Conservation (phyloP, 2,113 vertebrate species). For the Hystrix cristata region DNA sequence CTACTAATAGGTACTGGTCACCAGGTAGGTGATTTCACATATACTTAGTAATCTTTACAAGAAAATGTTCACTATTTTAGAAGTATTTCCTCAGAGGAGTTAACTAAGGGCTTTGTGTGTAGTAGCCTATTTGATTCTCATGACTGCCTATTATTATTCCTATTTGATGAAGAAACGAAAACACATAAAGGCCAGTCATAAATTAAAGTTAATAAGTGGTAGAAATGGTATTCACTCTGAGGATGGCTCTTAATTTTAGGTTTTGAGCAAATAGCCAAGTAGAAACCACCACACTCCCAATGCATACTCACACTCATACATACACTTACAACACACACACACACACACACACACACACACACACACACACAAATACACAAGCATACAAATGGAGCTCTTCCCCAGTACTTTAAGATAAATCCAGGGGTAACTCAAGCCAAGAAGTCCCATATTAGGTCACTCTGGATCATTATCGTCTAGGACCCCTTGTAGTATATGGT, state of each 20-base stretch:
- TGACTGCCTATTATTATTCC: background rate
- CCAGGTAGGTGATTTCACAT: background rate
- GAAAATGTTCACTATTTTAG: background rate
- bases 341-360: background rate
- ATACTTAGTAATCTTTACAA: background rate
- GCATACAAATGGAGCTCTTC: background rate
- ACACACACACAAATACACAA: background rate
- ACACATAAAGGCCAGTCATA: background rate
- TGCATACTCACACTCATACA: background rate
- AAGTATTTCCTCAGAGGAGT: background rate
- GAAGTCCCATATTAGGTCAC: background rate
- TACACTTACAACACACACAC: background rate
- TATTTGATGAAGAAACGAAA: background rate
- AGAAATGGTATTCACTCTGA: background rate
- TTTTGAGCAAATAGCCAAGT: background rate
- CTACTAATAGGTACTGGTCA: background rate
- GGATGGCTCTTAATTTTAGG: background rate
- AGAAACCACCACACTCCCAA: background rate
- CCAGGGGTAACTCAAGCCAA: background rate
- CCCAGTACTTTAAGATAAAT: background rate
- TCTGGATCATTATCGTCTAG: background rate
- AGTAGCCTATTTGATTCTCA: background rate
- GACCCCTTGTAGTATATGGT: background rate
- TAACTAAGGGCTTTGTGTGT: background rate
- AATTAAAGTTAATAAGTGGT: background rate